phyloP scores from a whole-genome alignment of 2,113 vertebrate species.

The Phalacrocorax pelagicus region DNA sequence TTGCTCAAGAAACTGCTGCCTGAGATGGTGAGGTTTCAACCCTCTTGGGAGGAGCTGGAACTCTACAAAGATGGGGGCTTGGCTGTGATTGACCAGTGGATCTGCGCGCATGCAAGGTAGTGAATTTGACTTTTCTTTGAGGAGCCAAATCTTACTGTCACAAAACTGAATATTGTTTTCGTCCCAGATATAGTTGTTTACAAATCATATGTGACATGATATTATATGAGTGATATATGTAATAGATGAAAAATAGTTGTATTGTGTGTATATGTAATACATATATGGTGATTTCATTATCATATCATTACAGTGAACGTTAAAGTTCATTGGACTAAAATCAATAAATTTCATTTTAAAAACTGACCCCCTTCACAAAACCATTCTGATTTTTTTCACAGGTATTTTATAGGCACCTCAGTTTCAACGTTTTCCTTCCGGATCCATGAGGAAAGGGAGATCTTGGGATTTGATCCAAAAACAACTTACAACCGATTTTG shows the following conservation, averaged over 20 bases:
- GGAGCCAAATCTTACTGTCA: neutral
- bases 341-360: neutral
- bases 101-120: constrained; percentile 93
- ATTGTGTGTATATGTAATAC: neutral
- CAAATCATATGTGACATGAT: neutral
- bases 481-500: constrained; percentile 96
- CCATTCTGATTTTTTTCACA: constrained; percentile 29
- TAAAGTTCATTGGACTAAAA: neutral
- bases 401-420: constrained; percentile 93
- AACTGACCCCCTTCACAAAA: neutral
- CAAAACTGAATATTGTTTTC: neutral
- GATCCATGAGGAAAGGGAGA: constrained; percentile 95
- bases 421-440: constrained; percentile 98
- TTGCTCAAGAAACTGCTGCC: constrained; percentile 84
- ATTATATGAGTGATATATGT: neutral
- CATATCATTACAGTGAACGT: neutral
- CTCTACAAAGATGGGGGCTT: constrained; percentile 91
- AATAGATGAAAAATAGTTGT: neutral
- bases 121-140: neutral
- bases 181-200: neutral
- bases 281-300: neutral
- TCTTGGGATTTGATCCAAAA: constrained; percentile 92
- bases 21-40: constrained; percentile 87
- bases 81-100: constrained; percentile 97
- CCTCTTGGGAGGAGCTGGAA: constrained; percentile 85